A percentile compares a stretch with the other conserved stretches of the same genome.
Conservation (phyloP, 53 echinoderm and acorn worm genomes). For the Temnopleurus reevesii region DNA sequence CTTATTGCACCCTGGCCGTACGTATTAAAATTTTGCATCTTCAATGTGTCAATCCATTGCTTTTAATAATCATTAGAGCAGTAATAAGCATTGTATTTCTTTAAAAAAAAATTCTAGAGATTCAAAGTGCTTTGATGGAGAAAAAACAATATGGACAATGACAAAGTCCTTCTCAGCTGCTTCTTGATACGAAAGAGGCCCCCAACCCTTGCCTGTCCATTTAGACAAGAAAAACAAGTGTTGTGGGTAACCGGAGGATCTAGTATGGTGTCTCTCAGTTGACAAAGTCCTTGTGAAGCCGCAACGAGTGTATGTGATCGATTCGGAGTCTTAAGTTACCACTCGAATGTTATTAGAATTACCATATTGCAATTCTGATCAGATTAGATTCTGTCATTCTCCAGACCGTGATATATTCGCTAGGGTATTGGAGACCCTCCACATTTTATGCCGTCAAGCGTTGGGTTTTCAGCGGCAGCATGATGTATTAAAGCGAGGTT, state of each 20-base stretch:
- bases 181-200: background rate
- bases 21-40: no score
- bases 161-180: background rate
- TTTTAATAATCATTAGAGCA: no score
- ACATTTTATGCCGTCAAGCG: background rate
- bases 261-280: background rate
- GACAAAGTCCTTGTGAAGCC: background rate
- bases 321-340: slow-evolving; percentile 4
- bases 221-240: background rate
- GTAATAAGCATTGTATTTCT: no score
- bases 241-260: background rate
- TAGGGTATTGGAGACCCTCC: background rate
- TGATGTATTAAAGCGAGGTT: background rate
- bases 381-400: slow-evolving; percentile 26
- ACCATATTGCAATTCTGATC: slow-evolving; percentile 36
- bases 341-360: slow-evolving; percentile 35
- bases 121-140: no score
- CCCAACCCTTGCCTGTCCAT: background rate
- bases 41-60: no score
- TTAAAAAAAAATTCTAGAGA: no score
- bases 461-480: background rate
- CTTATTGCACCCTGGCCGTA: no score
- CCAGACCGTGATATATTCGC: background rate
- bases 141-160: no score
- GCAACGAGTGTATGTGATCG: background rate